Evolutionary conservation across 2,113 vertebrate genomes (phyloP).

Genomic region (Tympanuchus pallidicinctus): DNA sequence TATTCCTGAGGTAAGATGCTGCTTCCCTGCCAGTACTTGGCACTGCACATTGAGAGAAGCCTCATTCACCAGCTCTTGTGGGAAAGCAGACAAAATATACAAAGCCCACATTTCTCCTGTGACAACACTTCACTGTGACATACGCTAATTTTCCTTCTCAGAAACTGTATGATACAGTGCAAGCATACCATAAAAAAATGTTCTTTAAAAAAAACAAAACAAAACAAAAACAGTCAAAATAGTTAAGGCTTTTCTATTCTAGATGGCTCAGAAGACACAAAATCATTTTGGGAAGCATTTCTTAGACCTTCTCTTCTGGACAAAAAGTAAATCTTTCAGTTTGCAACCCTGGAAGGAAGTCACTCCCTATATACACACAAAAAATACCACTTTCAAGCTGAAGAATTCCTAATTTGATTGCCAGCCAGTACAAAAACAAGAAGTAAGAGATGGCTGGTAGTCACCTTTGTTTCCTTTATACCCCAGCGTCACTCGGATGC

Average conservation of each 20-base stretch:
- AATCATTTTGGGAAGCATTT: not conserved
- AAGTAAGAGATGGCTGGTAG: not conserved
- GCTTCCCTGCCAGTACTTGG: not conserved
- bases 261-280: not conserved
- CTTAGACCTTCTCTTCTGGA: not conserved
- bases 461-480: constrained; percentile 8
- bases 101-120: not conserved
- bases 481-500: not conserved
- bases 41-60: not conserved
- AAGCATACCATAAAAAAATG: not conserved
- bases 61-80: not conserved
- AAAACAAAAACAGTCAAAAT: not conserved
- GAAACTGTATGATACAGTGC: not conserved
- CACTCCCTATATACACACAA: not conserved
- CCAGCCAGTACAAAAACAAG: not conserved
- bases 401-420: constrained; percentile 6
- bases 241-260: not conserved
- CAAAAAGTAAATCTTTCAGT: not conserved
- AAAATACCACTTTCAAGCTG: not conserved
- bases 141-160: not conserved
- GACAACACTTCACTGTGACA: not conserved
- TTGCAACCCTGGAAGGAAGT: constrained; percentile 4
- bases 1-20: not conserved
- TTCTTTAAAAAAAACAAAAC: no score
- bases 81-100: not conserved